Evolutionary conservation across 2,113 vertebrate species (phyloP).

Genomic region (Piprites chloris): DNA sequence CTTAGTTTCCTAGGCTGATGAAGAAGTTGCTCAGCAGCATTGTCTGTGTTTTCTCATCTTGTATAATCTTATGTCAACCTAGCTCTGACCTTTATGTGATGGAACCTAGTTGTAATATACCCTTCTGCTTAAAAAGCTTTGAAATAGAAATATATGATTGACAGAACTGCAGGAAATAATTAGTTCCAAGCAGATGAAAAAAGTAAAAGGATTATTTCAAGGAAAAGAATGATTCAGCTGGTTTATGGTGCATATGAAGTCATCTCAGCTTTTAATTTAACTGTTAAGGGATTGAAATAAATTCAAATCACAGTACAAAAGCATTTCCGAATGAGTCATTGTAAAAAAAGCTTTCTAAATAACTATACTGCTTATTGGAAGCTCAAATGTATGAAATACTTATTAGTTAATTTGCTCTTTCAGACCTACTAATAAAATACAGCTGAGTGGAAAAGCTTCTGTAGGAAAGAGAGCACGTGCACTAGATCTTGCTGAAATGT

Average conservation of each 20-base stretch:
- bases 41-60: background rate
- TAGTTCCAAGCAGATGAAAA: background rate
- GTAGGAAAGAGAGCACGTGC: background rate
- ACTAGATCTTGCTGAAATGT: background rate
- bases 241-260: slow-evolving; percentile 15
- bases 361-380: background rate
- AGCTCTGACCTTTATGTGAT: slow-evolving; percentile 37
- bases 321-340: background rate
- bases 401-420: background rate
- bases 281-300: background rate
- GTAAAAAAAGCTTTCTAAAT: background rate
- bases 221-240: slow-evolving; percentile 17
- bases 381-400: background rate
- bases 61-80: background rate
- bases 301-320: background rate
- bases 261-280: background rate
- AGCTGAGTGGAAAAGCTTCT: background rate
- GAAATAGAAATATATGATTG: slow-evolving; percentile 43
- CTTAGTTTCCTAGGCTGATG: background rate
- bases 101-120: background rate
- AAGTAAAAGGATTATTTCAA: slow-evolving; percentile 11
- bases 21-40: background rate
- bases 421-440: background rate
- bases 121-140: slow-evolving; percentile 19
- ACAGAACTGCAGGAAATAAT: slow-evolving; percentile 41